Percentiles rank a stretch among this genome's conserved stretches.
Evolutionary conservation across 2,113 vertebrate genomes (phyloP).

Genomic region (Opisthocomus hoazin): DNA sequence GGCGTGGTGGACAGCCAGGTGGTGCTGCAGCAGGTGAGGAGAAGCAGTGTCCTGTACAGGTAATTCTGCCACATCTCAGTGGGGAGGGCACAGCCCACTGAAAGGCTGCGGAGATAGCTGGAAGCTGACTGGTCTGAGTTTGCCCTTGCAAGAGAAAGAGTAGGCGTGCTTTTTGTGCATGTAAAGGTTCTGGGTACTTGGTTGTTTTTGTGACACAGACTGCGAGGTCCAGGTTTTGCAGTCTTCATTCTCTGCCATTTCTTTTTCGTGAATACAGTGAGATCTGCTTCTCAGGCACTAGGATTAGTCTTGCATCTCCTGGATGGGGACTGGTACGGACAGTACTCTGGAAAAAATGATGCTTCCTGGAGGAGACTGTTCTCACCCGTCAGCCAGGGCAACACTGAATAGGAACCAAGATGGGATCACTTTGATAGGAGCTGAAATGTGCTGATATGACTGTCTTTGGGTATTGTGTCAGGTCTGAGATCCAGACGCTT

Average conservation of each 20-base stretch:
- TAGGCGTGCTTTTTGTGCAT: background rate
- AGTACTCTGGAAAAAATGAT: too few relatives aligned
- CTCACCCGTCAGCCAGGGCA: background rate
- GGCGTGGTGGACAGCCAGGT: constrained; percentile 62
- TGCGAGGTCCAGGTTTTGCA: background rate
- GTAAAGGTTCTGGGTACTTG: background rate
- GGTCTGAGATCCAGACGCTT: background rate
- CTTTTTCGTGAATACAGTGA: background rate
- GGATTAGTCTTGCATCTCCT: background rate
- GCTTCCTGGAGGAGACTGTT: background rate
- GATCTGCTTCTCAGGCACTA: background rate
- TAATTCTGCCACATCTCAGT: background rate
- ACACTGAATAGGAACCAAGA: background rate
- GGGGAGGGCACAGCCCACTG: background rate
- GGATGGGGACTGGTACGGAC: background rate
- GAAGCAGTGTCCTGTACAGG: background rate
- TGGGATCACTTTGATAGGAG: background rate
- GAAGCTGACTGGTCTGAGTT: background rate
- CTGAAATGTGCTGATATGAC: background rate
- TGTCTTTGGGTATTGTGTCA: background rate
- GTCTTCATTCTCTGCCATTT: background rate
- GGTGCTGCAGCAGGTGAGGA: constrained; percentile 72
- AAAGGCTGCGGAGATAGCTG: background rate
- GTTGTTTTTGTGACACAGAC: background rate
- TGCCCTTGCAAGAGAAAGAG: background rate